Evolutionary conservation across 92 coral and sea anemone genomes (phyloP).

Genomic region (Chrysogorgia sp.): DNA sequence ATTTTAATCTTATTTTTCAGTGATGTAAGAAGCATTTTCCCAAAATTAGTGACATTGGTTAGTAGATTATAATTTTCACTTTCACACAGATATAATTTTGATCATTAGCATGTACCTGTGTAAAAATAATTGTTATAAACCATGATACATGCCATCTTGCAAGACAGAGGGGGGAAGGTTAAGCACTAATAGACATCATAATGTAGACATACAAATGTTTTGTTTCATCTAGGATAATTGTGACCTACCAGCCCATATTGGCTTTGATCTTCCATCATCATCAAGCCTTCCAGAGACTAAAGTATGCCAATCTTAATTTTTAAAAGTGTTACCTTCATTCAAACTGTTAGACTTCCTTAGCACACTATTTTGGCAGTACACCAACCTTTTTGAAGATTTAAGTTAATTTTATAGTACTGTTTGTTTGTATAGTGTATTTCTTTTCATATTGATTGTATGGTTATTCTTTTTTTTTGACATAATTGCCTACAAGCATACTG

Average conservation of each 20-base stretch:
- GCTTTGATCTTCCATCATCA: slow-evolving; percentile 86
- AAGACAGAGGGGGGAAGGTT: too few relatives aligned
- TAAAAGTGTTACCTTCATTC: not conserved
- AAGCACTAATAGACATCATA: too few relatives aligned
- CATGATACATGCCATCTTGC: too few relatives aligned
- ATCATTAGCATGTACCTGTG: not conserved
- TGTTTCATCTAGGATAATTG: slow-evolving; percentile 72
- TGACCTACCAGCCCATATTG: slow-evolving; percentile 87
- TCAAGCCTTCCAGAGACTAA: slow-evolving; percentile 71
- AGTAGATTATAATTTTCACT: slow-evolving; percentile 19
- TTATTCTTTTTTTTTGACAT: not conserved
- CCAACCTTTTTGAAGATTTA: too few relatives aligned
- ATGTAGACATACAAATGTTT: not conserved
- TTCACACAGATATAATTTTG: not conserved
- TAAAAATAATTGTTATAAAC: not conserved
- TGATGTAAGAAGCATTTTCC: slow-evolving; percentile 89
- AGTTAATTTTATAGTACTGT: too few relatives aligned
- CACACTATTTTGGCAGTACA: too few relatives aligned
- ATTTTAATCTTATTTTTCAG: slow-evolving; percentile 50
- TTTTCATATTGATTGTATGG: slow-evolving; percentile 2
- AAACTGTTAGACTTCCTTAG: too few relatives aligned
- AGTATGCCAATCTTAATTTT: slow-evolving; percentile 39
- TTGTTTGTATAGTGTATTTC: too few relatives aligned
- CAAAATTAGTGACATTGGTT: slow-evolving; percentile 81
- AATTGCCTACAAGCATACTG: not conserved